Base-by-base conservation (phyloP, 2,113 vertebrate species). In the Stegastes partitus region DNA sequence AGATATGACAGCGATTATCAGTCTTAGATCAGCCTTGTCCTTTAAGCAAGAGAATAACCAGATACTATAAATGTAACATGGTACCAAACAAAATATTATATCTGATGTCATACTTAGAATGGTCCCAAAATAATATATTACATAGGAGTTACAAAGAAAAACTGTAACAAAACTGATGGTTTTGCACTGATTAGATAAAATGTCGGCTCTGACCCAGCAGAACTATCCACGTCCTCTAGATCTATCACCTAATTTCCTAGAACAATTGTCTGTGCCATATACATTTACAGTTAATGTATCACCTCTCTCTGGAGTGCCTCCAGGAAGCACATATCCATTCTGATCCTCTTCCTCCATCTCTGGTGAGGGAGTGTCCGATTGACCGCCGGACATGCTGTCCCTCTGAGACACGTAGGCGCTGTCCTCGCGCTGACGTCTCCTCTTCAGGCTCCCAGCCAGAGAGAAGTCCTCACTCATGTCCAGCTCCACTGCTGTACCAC, bases 241-340 rank as follows among this genome's bases (percentile, higher is more conserved):
- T 12, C 39, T 4, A 42, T 42, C 39, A 15, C 39, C 39, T 15
- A 15, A 3, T 42, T 42, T 4, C 39, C 12, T 14, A 4, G 2
- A 25, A 47, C 19, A 25, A 54, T 19, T 31, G 19, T 73, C 22
- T 25, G 10, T 18, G 25, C 31, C 10, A 61, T 1, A 2, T 69
- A 49, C 23, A 19, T 58, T 1, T 14, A 19, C 19, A 59, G 49
- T 23, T 9, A 47, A 28, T 22, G 14, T 22, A 16, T 86, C 45
- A 95, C 94, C 94, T 95, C 81, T 94, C 69, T 94, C 90, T 90
- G 95, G 96, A 80, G 93, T 95, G 47, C 93, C 90, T 63, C 94
- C 95, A 56, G 97, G 97, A 89, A 97, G 94, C 54, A 99, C 97
- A 2, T 99, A 98, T 81, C 95, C 97, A 5, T 97, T 96, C 77